A percentile compares a stretch with the other conserved stretches of the same genome.
Evolutionary conservation across 2,888 invertebrate species (phyloP).

Genomic region (Parnassius orleans): DNA sequence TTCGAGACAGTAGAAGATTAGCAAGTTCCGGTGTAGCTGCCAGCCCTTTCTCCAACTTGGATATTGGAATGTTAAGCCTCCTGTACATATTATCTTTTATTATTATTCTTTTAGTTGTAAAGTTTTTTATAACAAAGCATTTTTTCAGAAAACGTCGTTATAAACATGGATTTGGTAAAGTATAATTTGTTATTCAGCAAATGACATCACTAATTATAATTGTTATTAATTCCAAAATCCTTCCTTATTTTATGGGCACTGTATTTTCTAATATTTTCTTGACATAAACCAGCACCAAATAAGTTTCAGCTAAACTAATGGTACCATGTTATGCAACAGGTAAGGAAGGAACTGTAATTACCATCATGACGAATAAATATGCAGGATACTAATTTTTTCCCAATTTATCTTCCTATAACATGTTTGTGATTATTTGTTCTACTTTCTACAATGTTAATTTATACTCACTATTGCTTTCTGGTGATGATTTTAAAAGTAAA

Average conservation of each 20-base stretch:
- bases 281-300: no score
- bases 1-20: slow-evolving; percentile 42
- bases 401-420: no score
- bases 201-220: slow-evolving; percentile 1
- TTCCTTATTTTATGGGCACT: background rate
- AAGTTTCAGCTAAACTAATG: no score
- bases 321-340: no score
- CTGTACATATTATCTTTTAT: slow-evolving; percentile 87
- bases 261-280: slow-evolving; percentile 7
- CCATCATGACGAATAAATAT: no score
- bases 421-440: no score
- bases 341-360: no score
- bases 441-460: no score
- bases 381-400: no score
- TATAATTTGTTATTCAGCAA: slow-evolving; percentile 63
- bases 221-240: no score
- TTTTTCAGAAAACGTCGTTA: slow-evolving; percentile 87
- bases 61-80: slow-evolving; percentile 88
- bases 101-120: slow-evolving; percentile 87
- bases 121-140: slow-evolving; percentile 86
- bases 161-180: slow-evolving; percentile 86
- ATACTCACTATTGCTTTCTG: no score
- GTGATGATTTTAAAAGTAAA: no score
- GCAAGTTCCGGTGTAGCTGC: slow-evolving; percentile 44
- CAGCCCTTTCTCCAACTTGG: slow-evolving; percentile 83